A percentile compares a stretch with the other conserved stretches of the same genome.
Evolutionary conservation across 2,797 vertebrate genomes (phyloP).

Genomic region (Trichosurus vulpecula): DNA sequence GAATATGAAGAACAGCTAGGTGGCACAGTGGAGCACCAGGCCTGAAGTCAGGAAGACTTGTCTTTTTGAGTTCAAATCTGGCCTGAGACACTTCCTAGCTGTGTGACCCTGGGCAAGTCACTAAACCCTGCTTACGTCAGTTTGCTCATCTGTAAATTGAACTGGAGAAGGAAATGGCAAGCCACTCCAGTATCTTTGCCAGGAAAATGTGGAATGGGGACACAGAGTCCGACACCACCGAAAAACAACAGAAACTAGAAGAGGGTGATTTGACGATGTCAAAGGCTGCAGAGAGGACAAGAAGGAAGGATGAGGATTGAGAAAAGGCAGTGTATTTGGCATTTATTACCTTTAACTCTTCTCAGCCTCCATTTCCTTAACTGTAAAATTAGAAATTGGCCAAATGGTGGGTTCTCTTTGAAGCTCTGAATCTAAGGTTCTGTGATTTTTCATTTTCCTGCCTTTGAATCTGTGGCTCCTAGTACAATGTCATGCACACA

Average conservation of each 20-base stretch:
- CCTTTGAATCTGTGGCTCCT: neutral
- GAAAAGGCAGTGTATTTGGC: neutral
- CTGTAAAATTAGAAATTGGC: neutral
- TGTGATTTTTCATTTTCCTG: neutral
- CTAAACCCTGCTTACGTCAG: neutral
- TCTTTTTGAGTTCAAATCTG: neutral
- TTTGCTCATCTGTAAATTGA: neutral
- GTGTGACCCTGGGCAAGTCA: neutral
- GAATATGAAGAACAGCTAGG: neutral
- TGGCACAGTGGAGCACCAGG: neutral
- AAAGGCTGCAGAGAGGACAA: neutral
- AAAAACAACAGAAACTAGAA: too few species aligned
- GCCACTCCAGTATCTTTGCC: neutral
- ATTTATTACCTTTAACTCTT: neutral
- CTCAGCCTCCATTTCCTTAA: neutral
- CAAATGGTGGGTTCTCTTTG: neutral
- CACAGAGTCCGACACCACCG: neutral
- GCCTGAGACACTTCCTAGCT: neutral
- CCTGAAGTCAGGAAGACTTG: neutral
- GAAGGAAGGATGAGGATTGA: neutral
- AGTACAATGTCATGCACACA: neutral
- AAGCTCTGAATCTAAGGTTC: neutral
- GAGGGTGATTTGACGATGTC: neutral
- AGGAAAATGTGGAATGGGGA: neutral
- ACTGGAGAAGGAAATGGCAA: neutral